A percentile compares a stretch with the other conserved stretches of the same genome.
Evolutionary conservation across 2,888 invertebrate species (phyloP).

Genomic region (Heliconius ismenius): DNA sequence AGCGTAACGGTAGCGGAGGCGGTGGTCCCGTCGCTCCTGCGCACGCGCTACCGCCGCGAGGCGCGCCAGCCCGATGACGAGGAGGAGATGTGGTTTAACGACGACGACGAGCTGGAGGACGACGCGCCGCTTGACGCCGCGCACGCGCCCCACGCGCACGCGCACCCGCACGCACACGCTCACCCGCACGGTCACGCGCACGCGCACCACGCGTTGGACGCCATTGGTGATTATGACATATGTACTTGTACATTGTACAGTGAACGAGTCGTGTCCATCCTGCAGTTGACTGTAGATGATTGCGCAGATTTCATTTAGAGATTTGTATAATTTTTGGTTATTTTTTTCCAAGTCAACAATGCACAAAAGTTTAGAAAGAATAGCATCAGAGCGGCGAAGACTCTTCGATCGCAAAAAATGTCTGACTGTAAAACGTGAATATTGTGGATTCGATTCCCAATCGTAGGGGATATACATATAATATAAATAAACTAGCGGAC

Average conservation of each 20-base stretch:
- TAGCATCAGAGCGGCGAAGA: background rate
- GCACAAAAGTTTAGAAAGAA: background rate
- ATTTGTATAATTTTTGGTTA: background rate
- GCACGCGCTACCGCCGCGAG: conserved; percentile 92
- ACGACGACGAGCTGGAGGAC: conserved; percentile 96
- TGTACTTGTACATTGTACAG: background rate
- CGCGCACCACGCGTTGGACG: conserved; percentile 73
- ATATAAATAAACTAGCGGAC: too few species aligned
- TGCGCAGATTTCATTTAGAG: background rate
- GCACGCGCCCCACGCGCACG: conserved; percentile 52
- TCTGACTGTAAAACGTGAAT: background rate
- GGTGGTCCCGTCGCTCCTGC: conserved; percentile 90
- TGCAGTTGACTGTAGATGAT: background rate
- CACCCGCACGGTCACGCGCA: conserved; percentile 52
- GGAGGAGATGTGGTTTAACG: conserved; percentile 99
- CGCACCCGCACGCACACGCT: conserved; percentile 56
- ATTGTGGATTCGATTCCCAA: background rate
- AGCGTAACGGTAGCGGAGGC: conserved; percentile 74
- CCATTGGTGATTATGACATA: conserved; percentile 60
- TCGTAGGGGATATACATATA: too few species aligned
- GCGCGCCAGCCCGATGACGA: conserved; percentile 97
- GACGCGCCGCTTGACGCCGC: conserved; percentile 82
- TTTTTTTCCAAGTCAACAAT: background rate
- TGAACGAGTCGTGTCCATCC: background rate
- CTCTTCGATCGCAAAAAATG: background rate